These are phyloP conservation scores for Mimachlamys varia DNA, from an alignment of 2,888 invertebrate genomes.

Conservation along the genomic window DNA sequence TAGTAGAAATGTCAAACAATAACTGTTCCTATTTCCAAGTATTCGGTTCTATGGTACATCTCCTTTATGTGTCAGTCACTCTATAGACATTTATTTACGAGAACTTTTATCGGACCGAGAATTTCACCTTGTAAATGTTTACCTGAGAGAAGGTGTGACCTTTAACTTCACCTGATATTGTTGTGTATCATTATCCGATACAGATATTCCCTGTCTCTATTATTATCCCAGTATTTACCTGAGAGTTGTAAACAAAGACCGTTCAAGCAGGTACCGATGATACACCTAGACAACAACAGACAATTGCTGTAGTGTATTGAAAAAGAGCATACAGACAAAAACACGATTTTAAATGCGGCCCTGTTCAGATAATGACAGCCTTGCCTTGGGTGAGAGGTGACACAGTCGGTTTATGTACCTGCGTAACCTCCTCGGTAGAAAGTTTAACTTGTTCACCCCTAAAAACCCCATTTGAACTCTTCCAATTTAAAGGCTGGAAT, in stretches of 20 bases:
- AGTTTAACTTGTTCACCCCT: no score
- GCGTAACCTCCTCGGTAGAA: neutral
- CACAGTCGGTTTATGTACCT: conserved; percentile 7
- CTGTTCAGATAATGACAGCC: neutral
- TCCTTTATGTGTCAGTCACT: conserved; percentile 12
- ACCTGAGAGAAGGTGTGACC: neutral
- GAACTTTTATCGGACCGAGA: neutral
- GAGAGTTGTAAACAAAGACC: neutral
- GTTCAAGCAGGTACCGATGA: neutral
- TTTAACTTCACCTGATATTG: neutral
- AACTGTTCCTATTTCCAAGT: no score
- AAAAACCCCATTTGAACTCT: no score
- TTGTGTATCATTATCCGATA: neutral
- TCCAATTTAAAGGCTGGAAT: no score
- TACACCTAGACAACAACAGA: neutral
- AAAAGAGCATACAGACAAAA: conserved; percentile 1
- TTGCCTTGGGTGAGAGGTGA: neutral
- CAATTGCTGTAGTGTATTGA: conserved; percentile 22
- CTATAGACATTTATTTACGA: neutral
- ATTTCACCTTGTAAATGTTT: neutral
- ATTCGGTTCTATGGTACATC: no score
- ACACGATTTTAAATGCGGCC: neutral
- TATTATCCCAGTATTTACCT: neutral
- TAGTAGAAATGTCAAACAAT: no score
- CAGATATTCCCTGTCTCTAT: neutral